These are phyloP conservation scores for Galleria mellonella DNA, from an alignment of 1,140 invertebrate species.

Conservation along the genomic window DNA sequence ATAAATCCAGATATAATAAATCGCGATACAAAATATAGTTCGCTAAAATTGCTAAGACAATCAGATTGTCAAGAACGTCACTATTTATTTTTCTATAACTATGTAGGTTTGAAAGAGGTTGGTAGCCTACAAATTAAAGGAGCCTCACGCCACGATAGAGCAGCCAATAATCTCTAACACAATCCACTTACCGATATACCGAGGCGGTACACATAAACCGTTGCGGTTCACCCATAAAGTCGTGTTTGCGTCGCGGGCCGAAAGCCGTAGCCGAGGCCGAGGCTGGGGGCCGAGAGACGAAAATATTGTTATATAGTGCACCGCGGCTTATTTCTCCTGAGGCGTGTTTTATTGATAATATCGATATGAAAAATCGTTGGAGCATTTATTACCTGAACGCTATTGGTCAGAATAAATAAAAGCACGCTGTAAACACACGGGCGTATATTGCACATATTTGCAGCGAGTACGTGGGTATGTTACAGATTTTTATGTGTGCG, in stretches of 20 bases:
- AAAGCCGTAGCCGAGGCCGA: not conserved
- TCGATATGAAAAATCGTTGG: constrained; percentile 7
- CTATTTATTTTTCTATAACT: no score
- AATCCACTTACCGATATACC: not conserved
- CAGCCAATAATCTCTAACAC: not conserved
- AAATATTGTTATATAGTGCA: not conserved
- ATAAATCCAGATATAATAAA: no score
- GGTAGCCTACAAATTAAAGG: no score
- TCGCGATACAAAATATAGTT: no score
- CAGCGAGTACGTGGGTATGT: no score
- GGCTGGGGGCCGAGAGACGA: not conserved
- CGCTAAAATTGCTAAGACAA: no score
- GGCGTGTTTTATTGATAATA: constrained; percentile 3
- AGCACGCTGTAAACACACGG: no score
- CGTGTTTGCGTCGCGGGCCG: not conserved
- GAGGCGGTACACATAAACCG: not conserved
- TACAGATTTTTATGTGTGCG: no score
- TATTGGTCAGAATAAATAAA: not conserved
- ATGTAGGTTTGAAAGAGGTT: no score
- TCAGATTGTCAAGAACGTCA: no score
- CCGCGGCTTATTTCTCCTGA: constrained; percentile 1
- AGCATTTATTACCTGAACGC: not conserved
- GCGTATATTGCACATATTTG: no score
- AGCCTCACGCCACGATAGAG: no score
- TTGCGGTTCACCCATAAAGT: not conserved